Base-by-base conservation (phyloP, 1,140 invertebrate genomes). In the Nomia melanderi region DNA sequence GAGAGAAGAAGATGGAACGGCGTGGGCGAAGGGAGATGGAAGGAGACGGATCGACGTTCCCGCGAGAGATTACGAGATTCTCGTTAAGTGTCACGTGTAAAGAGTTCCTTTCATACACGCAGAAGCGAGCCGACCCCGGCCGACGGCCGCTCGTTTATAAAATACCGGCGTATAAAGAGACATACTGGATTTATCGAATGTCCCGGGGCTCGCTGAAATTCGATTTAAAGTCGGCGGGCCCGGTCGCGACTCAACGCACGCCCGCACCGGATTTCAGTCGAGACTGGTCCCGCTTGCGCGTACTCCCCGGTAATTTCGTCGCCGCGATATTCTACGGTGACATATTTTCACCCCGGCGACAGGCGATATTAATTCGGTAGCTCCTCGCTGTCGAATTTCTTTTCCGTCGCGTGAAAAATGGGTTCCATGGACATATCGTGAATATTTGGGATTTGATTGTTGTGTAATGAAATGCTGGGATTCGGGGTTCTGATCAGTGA, bases 21-120 rank as follows among this genome's bases (percentile, higher is more conserved):
- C 41, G 41, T 47, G 17, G 41, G 23, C n/a, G n/a, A n/a, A n/a
- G 44, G 57, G 23, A 29, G 64, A 74, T 80, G 56, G 67, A 74
- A 79, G 53, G 82, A 84, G 63, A 70, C 41, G 62, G 78, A 71
- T 56, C 65, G 71, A 64, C 53, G 64, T 81, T 57, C 73, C 64
- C 69, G 78, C 73, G 78, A 84, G 78, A 84, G 82, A 84, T 84
- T 84, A 84, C 84, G 82, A 84, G 83, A 84, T 84, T 84, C 82
- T 84, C 78, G 83, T 84, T 84, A 84, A 84, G 82, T 85, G 83
- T 82, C 83, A 82, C 67, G 63, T 67, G 83, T 85, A 85, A 85
- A 81, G 82, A 84, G 79, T 85, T 84, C 82, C n/a, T 82, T 82
- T 85, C 79, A 79, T 84, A 77, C 59, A 36, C 57, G 65, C 39